Evolutionary conservation across 1,140 invertebrate species (phyloP).

Genomic region (Centruroides vittatus): DNA sequence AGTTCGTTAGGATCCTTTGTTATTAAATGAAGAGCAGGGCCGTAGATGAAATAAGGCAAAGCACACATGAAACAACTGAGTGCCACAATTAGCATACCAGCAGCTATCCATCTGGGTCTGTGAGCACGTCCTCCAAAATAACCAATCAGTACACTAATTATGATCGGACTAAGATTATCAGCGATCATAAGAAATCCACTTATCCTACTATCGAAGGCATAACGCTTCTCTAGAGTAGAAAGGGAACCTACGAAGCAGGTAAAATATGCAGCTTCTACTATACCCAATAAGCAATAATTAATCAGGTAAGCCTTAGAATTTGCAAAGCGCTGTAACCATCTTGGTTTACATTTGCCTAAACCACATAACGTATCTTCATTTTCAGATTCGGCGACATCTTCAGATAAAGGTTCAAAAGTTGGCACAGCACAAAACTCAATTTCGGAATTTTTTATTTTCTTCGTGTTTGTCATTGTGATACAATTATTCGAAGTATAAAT

Average conservation of each 20-base stretch:
- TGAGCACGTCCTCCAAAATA: conserved; percentile 37
- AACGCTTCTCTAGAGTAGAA: conserved; percentile 30
- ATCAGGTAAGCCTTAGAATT: conserved; percentile 4
- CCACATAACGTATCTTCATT: background rate
- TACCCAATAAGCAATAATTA: conserved; percentile 3
- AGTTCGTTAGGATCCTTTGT: background rate
- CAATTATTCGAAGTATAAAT: too few species aligned
- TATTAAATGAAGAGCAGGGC: conserved; percentile 26
- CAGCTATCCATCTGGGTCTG: conserved; percentile 49
- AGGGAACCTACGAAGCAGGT: conserved; percentile 11
- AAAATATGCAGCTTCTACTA: conserved; percentile 13
- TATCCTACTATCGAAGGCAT: conserved; percentile 57
- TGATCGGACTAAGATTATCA: conserved; percentile 8
- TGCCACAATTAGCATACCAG: conserved; percentile 51
- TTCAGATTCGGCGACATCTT: too few species aligned
- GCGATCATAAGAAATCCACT: conserved; percentile 37
- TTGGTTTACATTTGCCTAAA: conserved; percentile 1
- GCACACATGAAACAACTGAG: conserved; percentile 46
- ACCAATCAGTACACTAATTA: conserved; percentile 10
- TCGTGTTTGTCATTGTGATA: too few species aligned
- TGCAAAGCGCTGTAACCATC: conserved; percentile 8
- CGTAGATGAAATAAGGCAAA: conserved; percentile 50
- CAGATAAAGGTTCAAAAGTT: too few species aligned
- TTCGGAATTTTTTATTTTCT: too few species aligned
- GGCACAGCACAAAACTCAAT: too few species aligned